A percentile compares a stretch with the other conserved stretches of the same genome.
Evolutionary conservation across 2,797 vertebrate genomes (phyloP).

Genomic region (Diplodus sargus): DNA sequence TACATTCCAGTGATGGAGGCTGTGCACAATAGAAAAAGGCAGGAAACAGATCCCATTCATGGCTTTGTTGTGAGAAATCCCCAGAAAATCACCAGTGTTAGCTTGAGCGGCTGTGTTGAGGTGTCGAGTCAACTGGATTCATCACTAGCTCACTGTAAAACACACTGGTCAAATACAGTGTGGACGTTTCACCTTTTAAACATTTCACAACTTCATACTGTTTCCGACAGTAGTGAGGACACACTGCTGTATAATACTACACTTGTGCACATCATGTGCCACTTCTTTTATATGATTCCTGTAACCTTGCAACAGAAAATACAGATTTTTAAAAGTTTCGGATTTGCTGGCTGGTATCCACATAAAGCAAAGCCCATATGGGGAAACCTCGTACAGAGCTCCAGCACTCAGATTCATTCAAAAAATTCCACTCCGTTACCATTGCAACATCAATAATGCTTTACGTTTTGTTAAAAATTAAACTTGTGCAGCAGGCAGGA

Average conservation of each 20-base stretch:
- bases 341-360: not conserved
- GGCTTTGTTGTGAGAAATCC: conserved; percentile 46
- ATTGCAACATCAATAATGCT: not conserved
- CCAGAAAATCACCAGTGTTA: conserved; percentile 34
- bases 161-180: not conserved
- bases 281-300: not conserved
- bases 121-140: not conserved
- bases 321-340: not conserved
- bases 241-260: not conserved
- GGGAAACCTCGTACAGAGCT: not conserved
- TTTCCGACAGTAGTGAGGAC: not conserved
- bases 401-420: no score
- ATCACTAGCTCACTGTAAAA: conserved; percentile 9
- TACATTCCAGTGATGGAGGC: conserved; percentile 30
- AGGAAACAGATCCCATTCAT: conserved; percentile 13
- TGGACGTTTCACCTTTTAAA: not conserved
- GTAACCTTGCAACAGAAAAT: not conserved
- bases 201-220: not conserved
- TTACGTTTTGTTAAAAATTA: not conserved
- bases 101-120: conserved; percentile 1
- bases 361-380: not conserved
- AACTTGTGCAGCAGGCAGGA: not conserved
- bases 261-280: not conserved
- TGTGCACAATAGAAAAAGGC: not conserved
- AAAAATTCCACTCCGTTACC: not conserved